These are phyloP conservation scores for Thymallus thymallus DNA, from an alignment of 2,113 vertebrate genomes.

Conservation along the genomic window DNA sequence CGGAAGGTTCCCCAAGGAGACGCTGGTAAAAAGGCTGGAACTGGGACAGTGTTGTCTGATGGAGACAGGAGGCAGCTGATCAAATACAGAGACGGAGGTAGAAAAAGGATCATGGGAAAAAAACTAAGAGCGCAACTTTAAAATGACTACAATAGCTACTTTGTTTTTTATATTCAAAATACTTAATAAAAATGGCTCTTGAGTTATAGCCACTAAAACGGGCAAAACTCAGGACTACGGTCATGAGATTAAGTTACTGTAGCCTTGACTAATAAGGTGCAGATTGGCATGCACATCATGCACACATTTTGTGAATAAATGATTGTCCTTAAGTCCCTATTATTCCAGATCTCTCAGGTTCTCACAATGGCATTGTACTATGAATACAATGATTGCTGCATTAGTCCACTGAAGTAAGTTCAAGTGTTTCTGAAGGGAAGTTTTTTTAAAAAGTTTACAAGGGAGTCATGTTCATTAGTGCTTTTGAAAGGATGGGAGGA, in stretches of 20 bases:
- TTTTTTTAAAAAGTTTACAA: background rate
- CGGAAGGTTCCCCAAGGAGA: slow-evolving; percentile 45
- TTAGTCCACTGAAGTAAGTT: slow-evolving; percentile 5
- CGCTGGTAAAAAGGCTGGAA: slow-evolving; percentile 34
- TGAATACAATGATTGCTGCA: slow-evolving; percentile 35
- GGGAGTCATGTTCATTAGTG: background rate
- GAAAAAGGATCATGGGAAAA: slow-evolving; percentile 1
- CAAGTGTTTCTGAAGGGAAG: slow-evolving; percentile 50
- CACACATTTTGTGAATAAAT: background rate
- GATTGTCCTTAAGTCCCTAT: slow-evolving; percentile 9
- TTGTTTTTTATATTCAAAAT: too few relatives aligned
- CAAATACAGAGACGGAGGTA: background rate
- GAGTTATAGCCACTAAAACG: too few relatives aligned
- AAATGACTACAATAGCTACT: too few relatives aligned
- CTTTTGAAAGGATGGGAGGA: background rate
- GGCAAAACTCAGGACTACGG: too few relatives aligned
- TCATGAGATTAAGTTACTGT: background rate
- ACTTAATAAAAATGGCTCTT: too few relatives aligned
- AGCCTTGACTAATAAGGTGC: background rate
- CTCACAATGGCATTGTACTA: slow-evolving; percentile 25
- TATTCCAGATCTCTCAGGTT: slow-evolving; percentile 27
- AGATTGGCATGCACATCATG: background rate
- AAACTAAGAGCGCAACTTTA: too few relatives aligned
- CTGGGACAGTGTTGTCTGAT: slow-evolving; percentile 38
- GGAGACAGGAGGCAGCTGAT: slow-evolving; percentile 12